These are phyloP conservation scores for Eulemur albifrons DNA, from an alignment of 2,797 vertebrate genomes.

Conservation along the genomic window DNA sequence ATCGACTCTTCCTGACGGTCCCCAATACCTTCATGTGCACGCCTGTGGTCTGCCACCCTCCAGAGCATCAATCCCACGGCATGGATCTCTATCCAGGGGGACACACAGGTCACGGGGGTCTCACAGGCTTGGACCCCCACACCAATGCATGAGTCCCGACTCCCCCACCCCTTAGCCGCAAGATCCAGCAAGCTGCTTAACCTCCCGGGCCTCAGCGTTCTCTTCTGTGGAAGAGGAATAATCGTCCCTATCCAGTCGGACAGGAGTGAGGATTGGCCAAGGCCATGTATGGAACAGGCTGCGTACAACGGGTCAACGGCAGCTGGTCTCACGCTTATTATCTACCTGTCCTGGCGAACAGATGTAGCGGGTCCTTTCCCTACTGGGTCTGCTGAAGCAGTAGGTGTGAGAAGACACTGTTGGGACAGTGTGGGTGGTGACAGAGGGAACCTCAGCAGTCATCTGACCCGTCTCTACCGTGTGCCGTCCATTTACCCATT, in stretches of 20 bases:
- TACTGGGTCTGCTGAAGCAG: background rate
- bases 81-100: accelerated
- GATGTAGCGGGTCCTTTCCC: background rate
- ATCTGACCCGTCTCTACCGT: accelerated
- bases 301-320: accelerated
- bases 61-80: too few species aligned
- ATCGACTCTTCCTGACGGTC: background rate
- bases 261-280: background rate
- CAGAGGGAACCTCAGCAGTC: background rate
- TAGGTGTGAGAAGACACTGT: accelerated
- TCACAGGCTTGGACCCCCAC: too few species aligned
- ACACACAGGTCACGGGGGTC: accelerated
- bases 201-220: background rate
- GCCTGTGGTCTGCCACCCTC: background rate
- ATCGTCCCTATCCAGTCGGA: background rate
- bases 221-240: background rate
- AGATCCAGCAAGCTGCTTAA: background rate
- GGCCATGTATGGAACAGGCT: accelerated
- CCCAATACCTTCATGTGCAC: background rate
- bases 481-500: background rate
- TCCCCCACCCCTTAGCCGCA: background rate
- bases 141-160: background rate
- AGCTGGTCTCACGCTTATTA: too few species aligned
- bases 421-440: background rate
- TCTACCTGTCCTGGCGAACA: background rate